Percentiles rank a stretch among this genome's conserved stretches.
These are phyloP conservation scores for Schrankia costaestrigalis DNA, from an alignment of 2,888 invertebrate genomes.

Conservation along the genomic window DNA sequence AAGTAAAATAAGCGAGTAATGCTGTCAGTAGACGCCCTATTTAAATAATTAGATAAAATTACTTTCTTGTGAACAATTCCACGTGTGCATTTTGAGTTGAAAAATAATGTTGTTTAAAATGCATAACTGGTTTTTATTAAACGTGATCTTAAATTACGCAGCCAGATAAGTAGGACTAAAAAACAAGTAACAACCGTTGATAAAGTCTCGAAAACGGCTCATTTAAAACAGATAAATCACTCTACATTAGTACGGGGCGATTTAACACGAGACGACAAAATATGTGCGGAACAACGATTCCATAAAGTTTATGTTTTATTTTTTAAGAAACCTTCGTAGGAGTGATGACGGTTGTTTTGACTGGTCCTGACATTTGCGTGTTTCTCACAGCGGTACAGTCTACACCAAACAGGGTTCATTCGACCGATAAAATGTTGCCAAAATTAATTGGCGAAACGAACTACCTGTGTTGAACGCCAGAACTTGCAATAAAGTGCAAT, in stretches of 20 bases:
- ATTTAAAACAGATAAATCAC: constrained; percentile 45
- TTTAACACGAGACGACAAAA: constrained; percentile 48
- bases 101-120: not conserved
- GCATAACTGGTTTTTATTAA: not conserved
- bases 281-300: constrained; percentile 41
- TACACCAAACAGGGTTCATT: constrained; percentile 25
- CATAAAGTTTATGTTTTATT: constrained; percentile 30
- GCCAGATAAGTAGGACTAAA: constrained; percentile 1
- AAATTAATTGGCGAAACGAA: constrained; percentile 25
- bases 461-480: constrained; percentile 30
- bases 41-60: not conserved
- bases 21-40: not conserved
- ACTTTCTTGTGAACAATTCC: too few species aligned
- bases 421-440: constrained; percentile 37
- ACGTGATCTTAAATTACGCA: constrained; percentile 1
- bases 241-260: constrained; percentile 54
- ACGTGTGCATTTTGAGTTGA: constrained; percentile 2
- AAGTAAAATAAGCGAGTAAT: too few species aligned
- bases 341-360: constrained; percentile 78
- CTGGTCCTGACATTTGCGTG: constrained; percentile 69
- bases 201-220: constrained; percentile 22
- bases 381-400: constrained; percentile 29
- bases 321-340: constrained; percentile 39
- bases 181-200: constrained; percentile 7
- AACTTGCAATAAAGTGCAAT: constrained; percentile 5